Evolutionary conservation across 2,113 vertebrate genomes (phyloP).

Genomic region (Phainopepla nitens): DNA sequence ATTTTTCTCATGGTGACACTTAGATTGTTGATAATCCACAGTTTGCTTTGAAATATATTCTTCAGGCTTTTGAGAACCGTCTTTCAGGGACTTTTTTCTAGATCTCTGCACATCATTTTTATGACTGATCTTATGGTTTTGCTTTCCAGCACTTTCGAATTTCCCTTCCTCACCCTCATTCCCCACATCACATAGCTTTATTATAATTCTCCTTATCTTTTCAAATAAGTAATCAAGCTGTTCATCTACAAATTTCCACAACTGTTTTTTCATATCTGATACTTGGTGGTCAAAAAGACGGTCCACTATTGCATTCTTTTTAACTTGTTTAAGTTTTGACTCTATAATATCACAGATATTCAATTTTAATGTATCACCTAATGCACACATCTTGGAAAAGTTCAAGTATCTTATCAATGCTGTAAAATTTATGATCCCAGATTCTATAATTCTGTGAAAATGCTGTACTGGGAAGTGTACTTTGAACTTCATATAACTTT

Average conservation of each 20-base stretch:
- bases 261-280: constrained; percentile 87
- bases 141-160: constrained; percentile 14
- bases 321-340: constrained; percentile 83
- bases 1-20: constrained; percentile 40
- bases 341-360: constrained; percentile 82
- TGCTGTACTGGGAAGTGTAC: constrained; percentile 86
- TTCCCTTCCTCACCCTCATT: constrained; percentile 58
- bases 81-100: constrained; percentile 45
- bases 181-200: constrained; percentile 72
- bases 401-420: constrained; percentile 84
- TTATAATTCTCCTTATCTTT: constrained; percentile 76
- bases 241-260: constrained; percentile 93
- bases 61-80: constrained; percentile 58
- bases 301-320: constrained; percentile 88
- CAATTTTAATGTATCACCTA: constrained; percentile 75
- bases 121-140: constrained; percentile 9
- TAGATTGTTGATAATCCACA: constrained; percentile 20
- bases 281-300: constrained; percentile 91
- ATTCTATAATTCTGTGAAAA: constrained; percentile 89
- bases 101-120: constrained; percentile 35
- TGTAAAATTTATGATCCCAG: constrained; percentile 84
- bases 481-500: constrained; percentile 96
- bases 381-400: constrained; percentile 79
- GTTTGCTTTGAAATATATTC: constrained; percentile 28
- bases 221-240: constrained; percentile 90